Evolutionary conservation across 2,888 invertebrate species (phyloP).

Genomic region (Ophioninae sp.): DNA sequence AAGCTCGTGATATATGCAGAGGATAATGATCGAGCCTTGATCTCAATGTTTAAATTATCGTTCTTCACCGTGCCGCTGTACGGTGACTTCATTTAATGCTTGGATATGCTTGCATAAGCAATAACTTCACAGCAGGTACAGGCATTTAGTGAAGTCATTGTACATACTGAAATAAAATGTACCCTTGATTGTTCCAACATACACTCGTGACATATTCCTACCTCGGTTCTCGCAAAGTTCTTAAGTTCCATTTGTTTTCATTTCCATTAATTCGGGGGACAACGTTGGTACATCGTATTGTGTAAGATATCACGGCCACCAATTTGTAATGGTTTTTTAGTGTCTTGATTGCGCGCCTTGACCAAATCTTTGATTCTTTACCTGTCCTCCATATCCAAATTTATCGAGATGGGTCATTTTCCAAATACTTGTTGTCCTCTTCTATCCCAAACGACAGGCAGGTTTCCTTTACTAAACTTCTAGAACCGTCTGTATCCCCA

Average conservation of each 20-base stretch:
- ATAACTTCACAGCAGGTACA: no score
- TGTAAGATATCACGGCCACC: background rate
- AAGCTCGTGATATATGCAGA: background rate
- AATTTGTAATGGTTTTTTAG: background rate
- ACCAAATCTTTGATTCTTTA: background rate
- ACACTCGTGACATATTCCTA: background rate
- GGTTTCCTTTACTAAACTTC: background rate
- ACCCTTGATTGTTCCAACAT: background rate
- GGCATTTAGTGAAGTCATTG: no score
- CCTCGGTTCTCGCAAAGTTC: background rate
- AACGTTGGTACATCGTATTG: background rate
- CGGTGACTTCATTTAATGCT: no score
- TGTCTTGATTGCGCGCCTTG: background rate
- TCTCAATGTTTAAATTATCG: background rate
- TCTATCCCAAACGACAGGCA: background rate
- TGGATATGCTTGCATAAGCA: no score
- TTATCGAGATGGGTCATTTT: background rate
- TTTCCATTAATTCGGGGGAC: background rate
- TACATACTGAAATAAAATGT: background rate
- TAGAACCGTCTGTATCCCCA: background rate
- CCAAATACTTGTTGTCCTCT: background rate
- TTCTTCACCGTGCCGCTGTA: background rate
- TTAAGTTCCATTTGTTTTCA: background rate
- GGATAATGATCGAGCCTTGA: background rate
- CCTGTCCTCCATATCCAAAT: background rate